phyloP scores from a whole-genome alignment of 2,797 vertebrate species.

The Hephaestus fuliginosus region DNA sequence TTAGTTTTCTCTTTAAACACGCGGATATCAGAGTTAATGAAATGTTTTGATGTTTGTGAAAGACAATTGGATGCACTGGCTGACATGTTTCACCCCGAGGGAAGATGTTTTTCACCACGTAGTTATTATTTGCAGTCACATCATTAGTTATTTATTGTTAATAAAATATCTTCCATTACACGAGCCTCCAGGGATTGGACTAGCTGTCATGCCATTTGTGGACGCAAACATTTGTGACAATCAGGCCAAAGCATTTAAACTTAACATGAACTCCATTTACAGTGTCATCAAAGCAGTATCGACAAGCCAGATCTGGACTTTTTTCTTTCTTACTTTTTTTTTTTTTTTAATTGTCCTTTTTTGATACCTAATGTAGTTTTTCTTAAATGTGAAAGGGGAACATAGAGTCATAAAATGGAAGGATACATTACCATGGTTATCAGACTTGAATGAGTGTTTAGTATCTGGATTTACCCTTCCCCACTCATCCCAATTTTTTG shows the following conservation, averaged over 20 bases:
- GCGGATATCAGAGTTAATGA: constrained; percentile 71
- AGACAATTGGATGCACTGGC: constrained; percentile 58
- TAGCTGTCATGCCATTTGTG: constrained; percentile 32
- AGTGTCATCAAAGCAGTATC: constrained; percentile 39
- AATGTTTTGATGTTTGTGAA: constrained; percentile 74
- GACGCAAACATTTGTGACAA: constrained; percentile 35
- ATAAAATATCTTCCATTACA: constrained; percentile 46
- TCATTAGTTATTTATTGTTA: constrained; percentile 69
- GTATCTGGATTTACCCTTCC: constrained; percentile 80
- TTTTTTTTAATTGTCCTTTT: not conserved
- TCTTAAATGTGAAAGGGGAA: constrained; percentile 38
- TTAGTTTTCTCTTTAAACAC: constrained; percentile 57
- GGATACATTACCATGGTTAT: constrained; percentile 74
- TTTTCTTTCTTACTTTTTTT: not conserved
- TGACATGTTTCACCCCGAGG: constrained; percentile 74
- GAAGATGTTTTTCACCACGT: constrained; percentile 62
- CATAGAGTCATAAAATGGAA: constrained; percentile 29
- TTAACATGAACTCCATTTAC: constrained; percentile 41
- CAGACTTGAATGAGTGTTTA: constrained; percentile 77
- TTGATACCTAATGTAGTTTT: constrained; percentile 28
- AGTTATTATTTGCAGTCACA: constrained; percentile 61
- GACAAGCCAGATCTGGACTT: not conserved
- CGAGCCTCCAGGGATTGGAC: constrained; percentile 45
- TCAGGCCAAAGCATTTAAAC: constrained; percentile 54
- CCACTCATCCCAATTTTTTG: constrained; percentile 78